Base-by-base conservation (phyloP, 2,888 invertebrate species). In the Tridacna gigas region DNA sequence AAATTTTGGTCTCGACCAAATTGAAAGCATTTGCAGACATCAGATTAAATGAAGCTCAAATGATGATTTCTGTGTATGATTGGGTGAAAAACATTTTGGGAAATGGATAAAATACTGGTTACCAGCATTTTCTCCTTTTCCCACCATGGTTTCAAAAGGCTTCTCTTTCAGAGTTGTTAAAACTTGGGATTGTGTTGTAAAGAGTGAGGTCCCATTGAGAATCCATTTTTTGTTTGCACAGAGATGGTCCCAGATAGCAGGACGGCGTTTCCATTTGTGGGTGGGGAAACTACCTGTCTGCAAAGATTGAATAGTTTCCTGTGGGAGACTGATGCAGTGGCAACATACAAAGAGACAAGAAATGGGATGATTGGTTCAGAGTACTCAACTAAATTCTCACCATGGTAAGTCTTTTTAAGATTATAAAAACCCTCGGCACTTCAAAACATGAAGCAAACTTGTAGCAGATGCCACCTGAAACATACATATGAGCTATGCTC, bases 331-430 rank as follows among this genome's bases (percentile, higher is more conserved):
- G 91, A 93, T 88, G 89, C 86, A 71, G 92, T 93, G 5, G 90
- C 91, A 48, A 90, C 89, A 5, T 93, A 93, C 80, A 93, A 93
- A 83, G 92, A 92, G 74, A 93, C 93, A 0, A 84, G 93, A 28
- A 93, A 93, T 89, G 92, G 92, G 65, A 89, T 93, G 85, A 90
- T 92, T 69, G 93, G 93, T 20, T 86, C 92, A 11, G 93, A 93
- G n/a, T 93, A 91, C 80, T 93, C 93, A n/a, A 93, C 93, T 9
- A 93, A 93, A 77, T 92, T 93, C 75, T 93, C 93, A 37, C 79
- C 91, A 67, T 93, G 93, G 93, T 93, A 83, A 74, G 65, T 65
- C 26, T 18, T 56, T 3, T 56, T 56, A n/a, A 9, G 2, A 56
- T 18, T 56, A n/a, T 56, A 5, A 56, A 3, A 7, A n/a, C n/a